phyloP scores from a whole-genome alignment of 2,888 invertebrate species.

The Amblyjoppa fuscipennis region DNA sequence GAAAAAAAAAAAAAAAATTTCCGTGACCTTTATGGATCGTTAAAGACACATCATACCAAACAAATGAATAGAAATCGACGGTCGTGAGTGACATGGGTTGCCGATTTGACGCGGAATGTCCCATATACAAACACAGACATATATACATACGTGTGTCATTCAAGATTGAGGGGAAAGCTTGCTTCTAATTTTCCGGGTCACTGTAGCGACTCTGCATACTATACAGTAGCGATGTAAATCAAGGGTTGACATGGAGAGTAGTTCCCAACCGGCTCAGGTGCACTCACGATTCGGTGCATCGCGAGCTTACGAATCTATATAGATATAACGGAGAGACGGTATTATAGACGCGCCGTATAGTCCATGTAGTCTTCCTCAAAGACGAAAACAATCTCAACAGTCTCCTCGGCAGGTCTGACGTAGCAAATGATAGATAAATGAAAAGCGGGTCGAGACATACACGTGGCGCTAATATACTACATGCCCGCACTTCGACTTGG shows the following conservation, averaged over 20 bases:
- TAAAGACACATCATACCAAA: too few relatives aligned
- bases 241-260: constrained; percentile 31
- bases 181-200: constrained; percentile 40
- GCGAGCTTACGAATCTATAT: constrained; percentile 11
- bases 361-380: constrained; percentile 18
- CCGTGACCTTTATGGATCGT: too few relatives aligned
- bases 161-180: constrained; percentile 26
- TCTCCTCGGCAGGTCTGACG: constrained; percentile 10
- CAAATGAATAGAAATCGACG: too few relatives aligned
- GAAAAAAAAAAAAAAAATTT: too few relatives aligned
- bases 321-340: neutral
- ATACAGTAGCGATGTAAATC: constrained; percentile 31
- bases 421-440: constrained; percentile 12
- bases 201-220: neutral
- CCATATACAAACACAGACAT: neutral
- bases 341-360: neutral
- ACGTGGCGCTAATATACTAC: neutral
- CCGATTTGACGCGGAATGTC: too few relatives aligned
- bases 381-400: constrained; percentile 24
- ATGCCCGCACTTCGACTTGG: neutral
- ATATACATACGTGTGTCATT: neutral
- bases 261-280: constrained; percentile 33
- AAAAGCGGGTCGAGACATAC: neutral
- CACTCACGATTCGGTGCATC: constrained; percentile 35
- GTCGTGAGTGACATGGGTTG: too few relatives aligned